Conservation (phyloP, 2,797 vertebrate genomes). For the Rhinella marina region DNA sequence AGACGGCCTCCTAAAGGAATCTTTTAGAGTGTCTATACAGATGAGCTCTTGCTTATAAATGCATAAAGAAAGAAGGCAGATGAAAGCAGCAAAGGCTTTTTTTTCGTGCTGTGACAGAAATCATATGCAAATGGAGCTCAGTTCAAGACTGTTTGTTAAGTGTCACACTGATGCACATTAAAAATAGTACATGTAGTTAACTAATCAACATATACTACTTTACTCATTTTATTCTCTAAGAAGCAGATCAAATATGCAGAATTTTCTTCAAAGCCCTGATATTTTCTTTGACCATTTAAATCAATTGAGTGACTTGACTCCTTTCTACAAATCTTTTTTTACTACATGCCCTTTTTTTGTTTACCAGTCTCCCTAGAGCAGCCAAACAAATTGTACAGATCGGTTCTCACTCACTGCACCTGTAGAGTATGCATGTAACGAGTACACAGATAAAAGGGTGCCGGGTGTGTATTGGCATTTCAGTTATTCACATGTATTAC, state of each 20-base stretch:
- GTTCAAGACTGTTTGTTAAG: conserved; percentile 76
- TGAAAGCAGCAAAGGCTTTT: conserved; percentile 72
- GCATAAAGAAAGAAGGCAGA: conserved; percentile 70
- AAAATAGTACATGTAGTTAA: conserved; percentile 72
- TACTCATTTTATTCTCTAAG: conserved; percentile 73
- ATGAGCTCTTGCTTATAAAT: conserved; percentile 67
- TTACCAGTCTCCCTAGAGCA: conserved; percentile 59
- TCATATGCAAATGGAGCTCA: conserved; percentile 74
- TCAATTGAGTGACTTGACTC: conserved; percentile 58
- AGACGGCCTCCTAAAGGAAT: conserved; percentile 60
- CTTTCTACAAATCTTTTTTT: conserved; percentile 40
- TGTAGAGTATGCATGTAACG: conserved; percentile 29
- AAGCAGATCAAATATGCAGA: conserved; percentile 62
- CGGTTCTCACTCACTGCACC: conserved; percentile 44
- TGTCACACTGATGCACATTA: conserved; percentile 72
- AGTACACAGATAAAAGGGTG: conserved; percentile 17
- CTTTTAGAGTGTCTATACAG: conserved; percentile 58
- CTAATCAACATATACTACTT: conserved; percentile 72
- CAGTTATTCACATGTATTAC: conserved; percentile 37
- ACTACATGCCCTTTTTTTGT: conserved; percentile 61
- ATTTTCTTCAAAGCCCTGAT: conserved; percentile 59
- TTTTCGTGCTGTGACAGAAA: conserved; percentile 72
- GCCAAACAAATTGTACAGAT: conserved; percentile 59
- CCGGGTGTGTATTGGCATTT: conserved; percentile 19
- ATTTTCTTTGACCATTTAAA: conserved; percentile 62